Percentiles rank a stretch among this genome's conserved stretches.
These are phyloP conservation scores for Mastomys natalensis DNA, from an alignment of 2,113 vertebrate species.

Conservation along the genomic window DNA sequence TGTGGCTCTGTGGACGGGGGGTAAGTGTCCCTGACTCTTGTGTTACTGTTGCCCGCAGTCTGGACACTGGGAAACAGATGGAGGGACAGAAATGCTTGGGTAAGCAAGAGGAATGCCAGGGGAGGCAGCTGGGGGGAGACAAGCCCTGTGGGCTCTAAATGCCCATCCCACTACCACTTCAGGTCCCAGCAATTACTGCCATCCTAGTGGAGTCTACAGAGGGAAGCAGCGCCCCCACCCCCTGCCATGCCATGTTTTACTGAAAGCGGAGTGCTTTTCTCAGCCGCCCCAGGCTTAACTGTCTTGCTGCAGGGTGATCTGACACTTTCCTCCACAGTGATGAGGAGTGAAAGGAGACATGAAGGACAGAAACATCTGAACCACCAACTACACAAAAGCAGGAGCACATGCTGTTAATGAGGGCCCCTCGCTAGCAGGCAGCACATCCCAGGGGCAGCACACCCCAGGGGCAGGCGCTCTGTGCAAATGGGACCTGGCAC, in stretches of 20 bases:
- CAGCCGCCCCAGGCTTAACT: neutral
- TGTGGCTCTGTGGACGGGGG: neutral
- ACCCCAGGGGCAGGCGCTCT: neutral
- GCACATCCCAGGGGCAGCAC: too few species aligned
- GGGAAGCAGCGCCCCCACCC: neutral
- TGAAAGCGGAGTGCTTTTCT: neutral
- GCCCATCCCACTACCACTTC: neutral
- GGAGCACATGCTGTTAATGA: neutral
- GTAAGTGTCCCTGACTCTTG: neutral
- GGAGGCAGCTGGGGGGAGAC: neutral
- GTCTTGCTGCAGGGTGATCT: neutral
- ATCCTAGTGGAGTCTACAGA: neutral
- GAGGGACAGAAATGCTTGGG: neutral
- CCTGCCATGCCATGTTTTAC: neutral
- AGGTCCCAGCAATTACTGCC: neutral
- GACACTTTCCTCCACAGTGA: neutral
- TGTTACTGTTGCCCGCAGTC: neutral
- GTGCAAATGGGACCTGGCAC: neutral
- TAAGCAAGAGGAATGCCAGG: rapidly evolving
- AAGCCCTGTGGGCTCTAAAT: neutral
- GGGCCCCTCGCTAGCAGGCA: neutral
- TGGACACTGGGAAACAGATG: neutral
- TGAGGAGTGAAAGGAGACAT: neutral
- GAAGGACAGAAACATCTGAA: neutral
- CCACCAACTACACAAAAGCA: neutral